These are phyloP conservation scores for Willisornis vidua DNA, from an alignment of 2,113 vertebrate genomes.

Conservation along the genomic window DNA sequence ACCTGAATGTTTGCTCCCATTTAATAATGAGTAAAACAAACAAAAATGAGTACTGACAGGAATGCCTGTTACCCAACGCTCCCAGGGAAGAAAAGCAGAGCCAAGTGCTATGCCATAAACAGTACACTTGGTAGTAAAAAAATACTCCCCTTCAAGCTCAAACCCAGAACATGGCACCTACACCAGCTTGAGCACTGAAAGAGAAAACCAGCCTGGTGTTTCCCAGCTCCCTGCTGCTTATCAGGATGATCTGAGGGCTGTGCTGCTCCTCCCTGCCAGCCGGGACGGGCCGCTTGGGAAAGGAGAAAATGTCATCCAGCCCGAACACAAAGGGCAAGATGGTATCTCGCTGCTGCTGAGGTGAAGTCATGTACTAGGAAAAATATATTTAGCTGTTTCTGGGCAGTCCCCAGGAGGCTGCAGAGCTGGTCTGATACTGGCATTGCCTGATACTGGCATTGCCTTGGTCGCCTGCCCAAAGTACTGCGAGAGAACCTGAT, in stretches of 20 bases:
- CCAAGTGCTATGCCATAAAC: constrained; percentile 25
- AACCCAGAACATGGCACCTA: neutral
- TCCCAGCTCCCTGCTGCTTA: constrained; percentile 70
- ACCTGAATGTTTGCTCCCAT: constrained; percentile 24
- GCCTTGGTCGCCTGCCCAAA: neutral
- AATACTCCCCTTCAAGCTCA: neutral
- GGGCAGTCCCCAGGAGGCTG: constrained; percentile 51
- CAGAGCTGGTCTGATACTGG: neutral
- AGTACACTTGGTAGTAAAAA: neutral
- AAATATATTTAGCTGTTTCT: constrained; percentile 72
- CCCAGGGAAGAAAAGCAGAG: neutral
- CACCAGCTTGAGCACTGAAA: neutral
- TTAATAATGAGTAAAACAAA: constrained; percentile 31
- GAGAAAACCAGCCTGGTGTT: constrained; percentile 37
- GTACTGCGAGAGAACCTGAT: fast-evolving
- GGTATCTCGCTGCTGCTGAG: constrained; percentile 68
- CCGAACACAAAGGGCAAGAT: constrained; percentile 78
- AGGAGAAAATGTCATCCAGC: constrained; percentile 76
- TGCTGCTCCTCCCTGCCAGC: constrained; percentile 54
- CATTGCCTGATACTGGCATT: neutral
- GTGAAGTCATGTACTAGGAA: constrained; percentile 73
- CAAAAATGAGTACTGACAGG: constrained; percentile 59
- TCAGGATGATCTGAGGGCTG: constrained; percentile 67
- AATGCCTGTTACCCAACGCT: constrained; percentile 1
- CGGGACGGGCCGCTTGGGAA: constrained; percentile 63